Evolutionary conservation across 2,888 invertebrate species (phyloP), one percentile per base, ranked within the genome.

Genomic region (Netelia fuscicornis): DNA sequence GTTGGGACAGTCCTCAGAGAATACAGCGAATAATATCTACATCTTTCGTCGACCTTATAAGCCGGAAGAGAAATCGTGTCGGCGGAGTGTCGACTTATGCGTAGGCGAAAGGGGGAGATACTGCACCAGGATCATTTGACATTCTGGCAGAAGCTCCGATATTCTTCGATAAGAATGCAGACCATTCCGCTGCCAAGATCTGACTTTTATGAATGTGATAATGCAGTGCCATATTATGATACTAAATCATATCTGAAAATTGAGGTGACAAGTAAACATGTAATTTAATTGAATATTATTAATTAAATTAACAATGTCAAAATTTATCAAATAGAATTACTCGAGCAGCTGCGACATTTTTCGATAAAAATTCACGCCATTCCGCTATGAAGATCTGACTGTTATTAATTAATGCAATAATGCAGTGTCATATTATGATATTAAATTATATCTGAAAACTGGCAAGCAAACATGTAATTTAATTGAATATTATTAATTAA

Each of bases 31-130:
- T 56, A 62, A 60, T 56, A 60, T 56, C 37, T 42, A 52, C 54
- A 56, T 71, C 30, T 64, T 71, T 79, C 58, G 54, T 64, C 42
- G 71, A 71, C 71, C 71, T 71, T 78, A 30, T 54, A 54, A 62
- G 52, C 44, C 79, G 71, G 71, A 79, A 64, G 71, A 71, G 54
- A 79, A 79, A 79, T 79, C 79, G 71, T 65, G 79, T 79, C 62
- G 70, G 48, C 11, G 20, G 62, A 54, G 79, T 64, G 37, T 64
- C 64, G 37, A 20, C 20, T 60, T 23, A 23, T 23, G 17, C n/a
- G 64, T 30, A 17, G 5, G n/a, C 13, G 30, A 37, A 8, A n/a
- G 64, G 17, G 5, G 54, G 62, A 54, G 64, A 75, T 17, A 64
- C 25, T 62, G 52, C 48, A 25, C 30, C 62, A 23, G 62, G 37